Percentiles rank a stretch among this genome's conserved stretches.
Evolutionary conservation across 2,113 vertebrate species (phyloP).

Genomic region (Eurystomus gularis): DNA sequence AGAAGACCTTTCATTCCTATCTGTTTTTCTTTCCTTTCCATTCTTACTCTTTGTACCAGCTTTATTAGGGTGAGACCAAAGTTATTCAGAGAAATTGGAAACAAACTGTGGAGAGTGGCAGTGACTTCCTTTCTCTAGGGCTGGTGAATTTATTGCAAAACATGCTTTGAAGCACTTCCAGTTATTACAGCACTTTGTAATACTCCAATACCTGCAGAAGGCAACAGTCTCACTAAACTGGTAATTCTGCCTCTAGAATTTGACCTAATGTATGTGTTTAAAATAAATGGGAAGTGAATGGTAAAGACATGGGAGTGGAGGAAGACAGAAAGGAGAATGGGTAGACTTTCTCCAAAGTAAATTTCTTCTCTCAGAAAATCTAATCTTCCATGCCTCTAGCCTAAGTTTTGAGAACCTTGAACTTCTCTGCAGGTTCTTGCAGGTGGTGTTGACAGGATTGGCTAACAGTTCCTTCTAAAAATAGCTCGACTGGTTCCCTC

Average conservation of each 20-base stretch:
- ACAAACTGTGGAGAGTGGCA: neutral
- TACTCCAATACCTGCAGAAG: neutral
- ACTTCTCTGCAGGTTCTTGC: neutral
- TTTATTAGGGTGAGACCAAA: neutral
- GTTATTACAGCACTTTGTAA: neutral
- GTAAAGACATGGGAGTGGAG: accelerated
- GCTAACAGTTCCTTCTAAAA: constrained; percentile 32
- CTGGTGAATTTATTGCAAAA: neutral
- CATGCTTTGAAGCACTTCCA: neutral
- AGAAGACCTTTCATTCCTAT: neutral
- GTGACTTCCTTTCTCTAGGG: neutral
- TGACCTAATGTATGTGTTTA: neutral
- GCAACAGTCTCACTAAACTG: neutral
- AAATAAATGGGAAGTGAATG: neutral
- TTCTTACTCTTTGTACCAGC: neutral
- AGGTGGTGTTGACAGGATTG: constrained; percentile 31
- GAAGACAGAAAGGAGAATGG: neutral
- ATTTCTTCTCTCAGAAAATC: neutral
- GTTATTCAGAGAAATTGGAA: neutral
- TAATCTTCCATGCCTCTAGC: neutral
- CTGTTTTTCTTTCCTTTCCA: neutral
- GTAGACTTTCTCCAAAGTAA: neutral
- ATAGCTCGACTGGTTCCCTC: neutral
- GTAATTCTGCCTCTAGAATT: neutral
- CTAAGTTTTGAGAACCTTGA: neutral